Conservation (phyloP, 2,113 vertebrate species). For the Pungitius pungitius region DNA sequence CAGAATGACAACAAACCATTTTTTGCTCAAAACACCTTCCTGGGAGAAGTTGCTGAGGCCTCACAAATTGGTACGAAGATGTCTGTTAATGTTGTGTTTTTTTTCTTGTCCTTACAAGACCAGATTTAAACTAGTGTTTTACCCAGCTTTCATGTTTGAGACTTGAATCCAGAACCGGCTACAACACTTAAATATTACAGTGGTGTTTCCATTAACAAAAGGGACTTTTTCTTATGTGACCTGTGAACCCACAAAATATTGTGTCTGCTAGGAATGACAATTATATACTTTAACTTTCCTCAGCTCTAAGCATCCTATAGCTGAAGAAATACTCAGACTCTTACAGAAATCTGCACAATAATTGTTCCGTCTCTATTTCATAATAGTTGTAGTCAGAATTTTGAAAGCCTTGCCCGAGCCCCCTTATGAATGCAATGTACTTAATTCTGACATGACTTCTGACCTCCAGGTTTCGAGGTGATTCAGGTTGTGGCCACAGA, state of each 20-base stretch:
- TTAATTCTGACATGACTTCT: background rate
- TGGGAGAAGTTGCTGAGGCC: constrained; percentile 72
- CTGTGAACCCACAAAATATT: background rate
- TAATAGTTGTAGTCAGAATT: background rate
- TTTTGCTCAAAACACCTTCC: constrained; percentile 65
- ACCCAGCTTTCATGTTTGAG: background rate
- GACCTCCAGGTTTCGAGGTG: constrained; percentile 79
- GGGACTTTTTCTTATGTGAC: background rate
- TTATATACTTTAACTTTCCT: background rate
- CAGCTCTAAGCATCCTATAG: background rate
- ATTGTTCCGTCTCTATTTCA: background rate
- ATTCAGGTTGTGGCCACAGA: constrained; percentile 85
- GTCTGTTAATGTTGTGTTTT: background rate
- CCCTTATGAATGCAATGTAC: background rate
- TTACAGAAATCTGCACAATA: background rate
- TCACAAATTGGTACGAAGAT: constrained; percentile 56
- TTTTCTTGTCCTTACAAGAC: background rate
- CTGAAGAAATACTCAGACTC: background rate
- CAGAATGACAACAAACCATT: constrained; percentile 77
- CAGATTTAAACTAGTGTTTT: background rate
- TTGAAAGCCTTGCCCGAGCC: background rate
- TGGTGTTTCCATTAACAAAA: background rate
- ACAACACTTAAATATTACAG: background rate
- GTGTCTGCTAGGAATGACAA: background rate
- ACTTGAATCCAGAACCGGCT: background rate